Percentiles rank a stretch among this genome's conserved stretches.
Conservation (phyloP, 2,888 invertebrate species). For the Nymphalis c-album region DNA sequence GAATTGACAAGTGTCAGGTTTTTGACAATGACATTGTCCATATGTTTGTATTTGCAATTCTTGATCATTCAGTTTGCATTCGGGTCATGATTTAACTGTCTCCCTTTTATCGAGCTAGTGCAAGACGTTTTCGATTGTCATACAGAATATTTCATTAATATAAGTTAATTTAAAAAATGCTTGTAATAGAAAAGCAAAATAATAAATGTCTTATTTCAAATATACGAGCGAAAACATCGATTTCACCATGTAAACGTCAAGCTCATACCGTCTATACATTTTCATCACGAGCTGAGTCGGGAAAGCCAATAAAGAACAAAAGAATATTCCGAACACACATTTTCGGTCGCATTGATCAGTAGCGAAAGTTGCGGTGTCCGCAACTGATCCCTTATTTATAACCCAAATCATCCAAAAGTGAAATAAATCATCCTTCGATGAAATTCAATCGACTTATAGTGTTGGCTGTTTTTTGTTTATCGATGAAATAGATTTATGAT, state of each 20-base stretch:
- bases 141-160: too few species aligned
- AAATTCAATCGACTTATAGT: slow-evolving; percentile 61
- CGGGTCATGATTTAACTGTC: too few species aligned
- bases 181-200: too few species aligned
- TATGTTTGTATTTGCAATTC: too few species aligned
- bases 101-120: too few species aligned
- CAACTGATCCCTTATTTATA: slow-evolving; percentile 58
- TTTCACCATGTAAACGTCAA: neutral
- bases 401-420: slow-evolving; percentile 64
- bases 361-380: slow-evolving; percentile 46
- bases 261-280: neutral
- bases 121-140: too few species aligned
- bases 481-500: neutral
- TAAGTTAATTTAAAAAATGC: too few species aligned
- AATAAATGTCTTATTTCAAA: too few species aligned
- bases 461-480: slow-evolving; percentile 37
- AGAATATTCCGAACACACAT: slow-evolving; percentile 40
- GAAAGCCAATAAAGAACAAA: slow-evolving; percentile 42
- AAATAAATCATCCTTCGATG: slow-evolving; percentile 41
- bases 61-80: too few species aligned
- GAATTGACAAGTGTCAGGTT: too few species aligned
- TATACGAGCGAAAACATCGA: too few species aligned
- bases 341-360: slow-evolving; percentile 40
- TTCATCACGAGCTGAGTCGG: slow-evolving; percentile 10
- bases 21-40: too few species aligned